A percentile compares a stretch with the other conserved stretches of the same genome.
These are phyloP conservation scores for Hycleus cichorii DNA, from an alignment of 1,140 invertebrate genomes.

Conservation along the genomic window DNA sequence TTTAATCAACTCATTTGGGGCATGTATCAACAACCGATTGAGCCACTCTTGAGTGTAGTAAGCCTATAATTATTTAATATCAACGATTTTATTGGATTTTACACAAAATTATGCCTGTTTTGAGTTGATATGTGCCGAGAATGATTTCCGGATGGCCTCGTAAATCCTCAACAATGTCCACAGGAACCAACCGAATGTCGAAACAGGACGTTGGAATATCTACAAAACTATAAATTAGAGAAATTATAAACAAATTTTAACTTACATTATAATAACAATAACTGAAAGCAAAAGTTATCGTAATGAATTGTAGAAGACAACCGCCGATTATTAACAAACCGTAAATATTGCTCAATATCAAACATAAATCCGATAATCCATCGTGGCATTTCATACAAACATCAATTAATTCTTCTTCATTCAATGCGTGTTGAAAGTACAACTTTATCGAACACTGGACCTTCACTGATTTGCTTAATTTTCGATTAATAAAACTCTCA, in stretches of 20 bases:
- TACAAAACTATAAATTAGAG: not conserved
- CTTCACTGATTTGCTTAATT: too few species aligned
- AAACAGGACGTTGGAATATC: slow-evolving; percentile 2
- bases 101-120: not conserved
- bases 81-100: too few species aligned
- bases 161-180: slow-evolving; percentile 2
- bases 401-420: not conserved
- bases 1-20: not conserved
- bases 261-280: slow-evolving; percentile 9
- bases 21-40: not conserved
- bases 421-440: too few species aligned
- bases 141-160: not conserved
- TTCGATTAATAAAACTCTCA: not conserved
- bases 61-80: too few species aligned
- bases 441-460: too few species aligned
- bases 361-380: not conserved
- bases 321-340: slow-evolving; percentile 2
- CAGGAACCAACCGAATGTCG: slow-evolving; percentile 2
- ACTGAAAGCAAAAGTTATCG: slow-evolving; percentile 1
- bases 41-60: too few species aligned
- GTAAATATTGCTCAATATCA: not conserved
- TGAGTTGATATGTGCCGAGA: not conserved
- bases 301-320: slow-evolving; percentile 3
- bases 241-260: not conserved
- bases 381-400: slow-evolving; percentile 2